Conservation (phyloP, 2,888 invertebrate genomes). For the Ennomos erosarius region DNA sequence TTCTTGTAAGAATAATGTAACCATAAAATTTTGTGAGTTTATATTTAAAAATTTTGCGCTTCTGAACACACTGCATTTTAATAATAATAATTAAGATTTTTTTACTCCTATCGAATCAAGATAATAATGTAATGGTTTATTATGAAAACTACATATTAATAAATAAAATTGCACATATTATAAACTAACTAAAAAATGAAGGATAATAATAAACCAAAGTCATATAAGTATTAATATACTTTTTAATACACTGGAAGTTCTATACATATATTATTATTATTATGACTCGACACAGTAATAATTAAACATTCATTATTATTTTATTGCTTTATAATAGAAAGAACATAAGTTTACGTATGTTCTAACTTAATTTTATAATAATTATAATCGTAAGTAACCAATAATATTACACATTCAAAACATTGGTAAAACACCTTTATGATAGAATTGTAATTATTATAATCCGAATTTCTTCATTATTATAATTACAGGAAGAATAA, state of each 20-base stretch:
- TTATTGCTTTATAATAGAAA: no score
- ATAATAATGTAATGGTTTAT: no score
- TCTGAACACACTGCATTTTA: slow-evolving; percentile 33
- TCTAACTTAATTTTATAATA: background rate
- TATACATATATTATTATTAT: background rate
- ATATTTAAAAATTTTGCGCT: slow-evolving; percentile 15
- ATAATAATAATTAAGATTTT: background rate
- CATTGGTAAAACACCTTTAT: no score
- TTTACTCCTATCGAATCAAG: no score
- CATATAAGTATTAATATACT: background rate
- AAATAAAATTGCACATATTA: no score
- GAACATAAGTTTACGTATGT: no score
- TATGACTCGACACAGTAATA: slow-evolving; percentile 4
- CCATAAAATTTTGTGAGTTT: slow-evolving; percentile 44
- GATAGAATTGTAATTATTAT: no score
- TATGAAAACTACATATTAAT: no score
- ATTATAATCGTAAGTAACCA: background rate
- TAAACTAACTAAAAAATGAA: no score
- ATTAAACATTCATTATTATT: no score
- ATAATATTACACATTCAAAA: slow-evolving; percentile 11
- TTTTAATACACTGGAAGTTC: slow-evolving; percentile 13
- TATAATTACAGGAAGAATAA: slow-evolving; percentile 55
- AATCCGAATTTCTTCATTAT: slow-evolving; percentile 4
- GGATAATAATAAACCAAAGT: background rate
- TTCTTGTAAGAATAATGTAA: slow-evolving; percentile 33